A percentile compares a stretch with the other conserved stretches of the same genome.
Evolutionary conservation across 2,888 invertebrate genomes (phyloP).

Genomic region (Epinotia demarniana): DNA sequence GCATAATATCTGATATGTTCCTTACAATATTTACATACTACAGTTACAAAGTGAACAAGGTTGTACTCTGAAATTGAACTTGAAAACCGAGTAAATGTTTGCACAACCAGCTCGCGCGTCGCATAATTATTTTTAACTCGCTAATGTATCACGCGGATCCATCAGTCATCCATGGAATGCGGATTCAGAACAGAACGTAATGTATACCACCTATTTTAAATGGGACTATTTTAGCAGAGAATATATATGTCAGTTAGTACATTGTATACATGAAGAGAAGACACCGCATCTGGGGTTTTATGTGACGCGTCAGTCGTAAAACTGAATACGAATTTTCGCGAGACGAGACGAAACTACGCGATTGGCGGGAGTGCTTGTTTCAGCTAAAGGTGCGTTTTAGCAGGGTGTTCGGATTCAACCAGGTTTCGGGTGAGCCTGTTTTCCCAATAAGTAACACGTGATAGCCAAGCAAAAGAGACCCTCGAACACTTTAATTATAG

Average conservation of each 20-base stretch:
- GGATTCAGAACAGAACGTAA: conserved; percentile 17
- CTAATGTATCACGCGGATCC: conserved; percentile 40
- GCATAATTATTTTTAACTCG: conserved; percentile 17
- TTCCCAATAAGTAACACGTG: too few species aligned
- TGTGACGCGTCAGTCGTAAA: conserved; percentile 27
- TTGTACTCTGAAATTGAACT: conserved; percentile 36
- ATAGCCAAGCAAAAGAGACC: too few species aligned
- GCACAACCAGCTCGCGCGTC: conserved; percentile 15
- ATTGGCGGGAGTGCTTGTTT: conserved; percentile 6
- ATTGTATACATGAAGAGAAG: neutral
- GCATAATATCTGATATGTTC: neutral
- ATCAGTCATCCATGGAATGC: conserved; percentile 37
- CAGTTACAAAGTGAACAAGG: neutral
- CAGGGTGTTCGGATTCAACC: too few species aligned
- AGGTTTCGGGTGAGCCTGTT: too few species aligned
- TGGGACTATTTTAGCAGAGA: neutral
- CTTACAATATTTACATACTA: neutral
- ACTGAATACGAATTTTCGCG: conserved; percentile 5
- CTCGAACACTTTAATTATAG: too few species aligned
- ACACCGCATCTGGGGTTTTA: conserved; percentile 20
- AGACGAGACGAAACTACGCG: neutral
- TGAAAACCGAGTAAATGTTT: conserved; percentile 37
- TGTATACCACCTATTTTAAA: neutral
- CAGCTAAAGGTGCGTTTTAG: neutral
- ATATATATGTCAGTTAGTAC: neutral